These are phyloP conservation scores for Drosophila repleta DNA, from an alignment of 1,140 invertebrate species.

Conservation along the genomic window DNA sequence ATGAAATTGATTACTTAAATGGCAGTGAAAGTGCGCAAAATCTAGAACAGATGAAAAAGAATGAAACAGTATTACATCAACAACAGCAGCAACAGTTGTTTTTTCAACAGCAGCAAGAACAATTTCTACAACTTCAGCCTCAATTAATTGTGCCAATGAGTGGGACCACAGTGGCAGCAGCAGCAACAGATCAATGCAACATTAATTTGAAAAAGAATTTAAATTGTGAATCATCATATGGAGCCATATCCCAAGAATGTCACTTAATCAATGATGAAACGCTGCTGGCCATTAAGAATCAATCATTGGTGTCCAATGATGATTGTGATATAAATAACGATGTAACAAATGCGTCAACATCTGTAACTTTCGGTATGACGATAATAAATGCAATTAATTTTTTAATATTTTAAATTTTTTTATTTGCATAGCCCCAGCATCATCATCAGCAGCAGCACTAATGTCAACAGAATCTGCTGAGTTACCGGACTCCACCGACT, in stretches of 20 bases:
- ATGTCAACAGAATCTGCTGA: not conserved
- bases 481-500: constrained; percentile 17
- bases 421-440: not conserved
- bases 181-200: not conserved
- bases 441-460: constrained; percentile 3
- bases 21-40: constrained; percentile 8
- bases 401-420: not conserved
- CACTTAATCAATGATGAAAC: constrained; percentile 1
- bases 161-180: not conserved
- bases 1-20: constrained; percentile 35
- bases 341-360: constrained; percentile 1
- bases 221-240: constrained; percentile 4
- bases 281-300: constrained; percentile 24
- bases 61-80: constrained; percentile 37
- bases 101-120: constrained; percentile 24
- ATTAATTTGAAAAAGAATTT: not conserved
- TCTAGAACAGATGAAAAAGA: constrained; percentile 8
- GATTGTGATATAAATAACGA: constrained; percentile 15
- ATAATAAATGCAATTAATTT: too few species aligned
- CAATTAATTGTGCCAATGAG: constrained; percentile 2
- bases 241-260: not conserved
- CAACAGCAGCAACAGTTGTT: constrained; percentile 17
- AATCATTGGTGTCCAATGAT: constrained; percentile 25
- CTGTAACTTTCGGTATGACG: constrained; percentile 13
- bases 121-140: constrained; percentile 23